phyloP scores from a whole-genome alignment of 2,113 vertebrate genomes.

The Isichthys henryi region DNA sequence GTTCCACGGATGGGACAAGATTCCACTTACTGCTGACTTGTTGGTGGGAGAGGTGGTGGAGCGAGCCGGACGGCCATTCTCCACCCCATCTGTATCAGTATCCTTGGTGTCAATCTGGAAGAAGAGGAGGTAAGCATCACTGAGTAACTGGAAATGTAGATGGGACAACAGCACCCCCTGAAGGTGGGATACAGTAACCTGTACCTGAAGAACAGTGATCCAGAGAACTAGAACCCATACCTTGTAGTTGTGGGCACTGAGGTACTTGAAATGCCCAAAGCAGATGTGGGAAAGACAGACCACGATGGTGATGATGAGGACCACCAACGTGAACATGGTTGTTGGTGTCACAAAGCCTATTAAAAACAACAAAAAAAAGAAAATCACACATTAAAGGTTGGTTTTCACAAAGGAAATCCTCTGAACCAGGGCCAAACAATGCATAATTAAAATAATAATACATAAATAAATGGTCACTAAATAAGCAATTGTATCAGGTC shows the following conservation, averaged over 20 bases:
- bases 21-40: constrained; percentile 74
- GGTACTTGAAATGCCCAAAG: constrained; percentile 98
- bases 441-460: background rate
- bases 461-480: background rate
- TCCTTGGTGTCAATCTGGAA: constrained; percentile 88
- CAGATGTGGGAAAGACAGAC: constrained; percentile 93
- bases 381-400: background rate
- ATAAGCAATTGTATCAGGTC: background rate
- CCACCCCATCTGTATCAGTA: constrained; percentile 64
- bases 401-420: background rate
- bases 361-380: background rate
- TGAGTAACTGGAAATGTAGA: background rate
- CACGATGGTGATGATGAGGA: constrained; percentile 91
- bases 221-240: constrained; percentile 48
- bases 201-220: background rate
- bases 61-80: constrained; percentile 73
- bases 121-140: background rate
- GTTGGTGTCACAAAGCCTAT: constrained; percentile 81
- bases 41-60: constrained; percentile 58
- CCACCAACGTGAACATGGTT: constrained; percentile 95
- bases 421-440: background rate
- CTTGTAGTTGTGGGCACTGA: constrained; percentile 98
- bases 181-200: background rate
- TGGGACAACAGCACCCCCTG: background rate
- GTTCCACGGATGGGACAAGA: background rate